Conservation (phyloP, 2,888 invertebrate genomes). For the Megastigmus dorsalis region DNA sequence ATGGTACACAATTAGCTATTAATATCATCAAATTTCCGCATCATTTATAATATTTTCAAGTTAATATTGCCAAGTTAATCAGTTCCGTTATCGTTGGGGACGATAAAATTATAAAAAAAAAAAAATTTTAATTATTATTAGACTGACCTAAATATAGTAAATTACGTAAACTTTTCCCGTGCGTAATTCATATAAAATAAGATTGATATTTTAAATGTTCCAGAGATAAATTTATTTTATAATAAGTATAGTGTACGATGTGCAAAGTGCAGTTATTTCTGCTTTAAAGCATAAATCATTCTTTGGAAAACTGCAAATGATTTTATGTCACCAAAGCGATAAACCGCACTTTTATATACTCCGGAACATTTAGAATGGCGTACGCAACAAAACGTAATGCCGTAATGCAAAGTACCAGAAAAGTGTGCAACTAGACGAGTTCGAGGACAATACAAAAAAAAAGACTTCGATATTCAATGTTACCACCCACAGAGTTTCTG, state of each 20-base stretch:
- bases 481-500: not conserved
- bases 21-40: too few species aligned
- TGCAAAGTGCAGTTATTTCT: not conserved
- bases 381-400: not conserved
- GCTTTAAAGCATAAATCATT: not conserved
- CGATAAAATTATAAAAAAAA: too few species aligned
- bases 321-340: not conserved
- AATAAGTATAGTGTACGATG: not conserved
- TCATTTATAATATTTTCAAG: too few species aligned
- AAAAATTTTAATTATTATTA: too few species aligned
- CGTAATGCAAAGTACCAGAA: not conserved
- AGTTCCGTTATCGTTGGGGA: too few species aligned
- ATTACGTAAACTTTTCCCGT: not conserved
- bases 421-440: conserved; percentile 25
- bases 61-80: too few species aligned
- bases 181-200: not conserved
- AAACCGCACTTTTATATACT: not conserved
- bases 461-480: conserved; percentile 13
- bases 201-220: not conserved
- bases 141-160: not conserved
- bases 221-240: not conserved
- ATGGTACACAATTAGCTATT: too few species aligned
- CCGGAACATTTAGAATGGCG: not conserved
- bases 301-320: not conserved
- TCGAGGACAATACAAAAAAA: not conserved